Conservation (phyloP, 2,888 invertebrate species). For the Galeopsomyia nigrocyanea region DNA sequence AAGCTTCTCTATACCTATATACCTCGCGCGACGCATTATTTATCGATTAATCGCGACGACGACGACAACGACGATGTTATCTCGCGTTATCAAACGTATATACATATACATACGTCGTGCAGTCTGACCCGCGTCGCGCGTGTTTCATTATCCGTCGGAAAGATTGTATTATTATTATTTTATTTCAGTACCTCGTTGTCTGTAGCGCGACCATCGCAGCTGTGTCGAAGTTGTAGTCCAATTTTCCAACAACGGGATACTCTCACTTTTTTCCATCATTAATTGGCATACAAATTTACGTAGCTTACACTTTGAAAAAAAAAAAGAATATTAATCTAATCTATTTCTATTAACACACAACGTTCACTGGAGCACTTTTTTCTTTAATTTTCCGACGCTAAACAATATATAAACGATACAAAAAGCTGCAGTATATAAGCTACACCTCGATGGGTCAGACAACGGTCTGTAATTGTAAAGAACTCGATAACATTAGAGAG, state of each 20-base stretch:
- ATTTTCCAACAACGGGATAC: conserved; percentile 34
- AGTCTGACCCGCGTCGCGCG: background rate
- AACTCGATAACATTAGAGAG: conserved; percentile 10
- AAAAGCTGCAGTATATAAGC: conserved; percentile 2
- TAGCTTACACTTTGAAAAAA: no score
- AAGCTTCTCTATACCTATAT: background rate
- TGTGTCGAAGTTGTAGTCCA: conserved; percentile 12
- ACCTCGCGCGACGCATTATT: background rate
- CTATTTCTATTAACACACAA: no score
- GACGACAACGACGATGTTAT: background rate
- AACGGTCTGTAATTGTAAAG: background rate
- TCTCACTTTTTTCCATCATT: conserved; percentile 30
- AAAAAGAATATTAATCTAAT: no score
- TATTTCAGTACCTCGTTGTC: conserved; percentile 41
- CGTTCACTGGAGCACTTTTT: background rate
- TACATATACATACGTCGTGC: background rate
- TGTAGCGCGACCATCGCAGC: conserved; percentile 13
- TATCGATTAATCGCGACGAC: background rate
- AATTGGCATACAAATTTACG: background rate
- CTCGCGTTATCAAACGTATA: background rate
- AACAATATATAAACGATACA: background rate
- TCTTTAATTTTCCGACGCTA: background rate
- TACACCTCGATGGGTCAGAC: no score
- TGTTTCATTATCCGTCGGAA: conserved; percentile 9
- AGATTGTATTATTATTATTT: no score